Evolutionary conservation across 2,113 vertebrate species (phyloP), one percentile per base, ranked within the genome.

Genomic region (Semnornis frantzii): DNA sequence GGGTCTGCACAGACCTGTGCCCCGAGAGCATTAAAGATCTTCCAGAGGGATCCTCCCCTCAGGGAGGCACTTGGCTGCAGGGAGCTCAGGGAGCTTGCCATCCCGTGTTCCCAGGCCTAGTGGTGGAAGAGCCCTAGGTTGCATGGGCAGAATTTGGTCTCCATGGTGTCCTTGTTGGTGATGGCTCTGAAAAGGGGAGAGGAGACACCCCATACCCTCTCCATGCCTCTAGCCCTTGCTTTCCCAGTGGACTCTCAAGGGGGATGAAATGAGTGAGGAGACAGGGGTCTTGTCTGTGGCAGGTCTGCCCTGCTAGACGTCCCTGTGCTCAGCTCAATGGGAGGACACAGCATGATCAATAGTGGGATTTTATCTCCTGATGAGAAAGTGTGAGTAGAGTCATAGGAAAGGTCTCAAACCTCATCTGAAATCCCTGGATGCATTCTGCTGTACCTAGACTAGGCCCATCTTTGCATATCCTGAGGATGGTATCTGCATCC

Each of bases 1-100:
- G 19, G 20, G 21, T 12, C 52, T 69, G 60, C 60, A 18, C 0
- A 7, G 42, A 60, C 33, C 8, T 70, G n/a, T 69, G 44, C 62
- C 62, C 55, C 27, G 15, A 3, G 9, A 39, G 63, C 12, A 60
- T 85, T 77, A 54, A 39, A 59, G 30, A 54, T 54, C 31, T 85
- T 57, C 39, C 1, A 2, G 64, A 52, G 13, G 42, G 72, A 27
- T 27, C 25, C 11, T 81, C 34, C 50, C 48, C 42, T n/a, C 48
- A 50, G 10, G 31, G 34, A 37, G 8, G 8, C 19, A 44, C 8
- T 8, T 54, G 0, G 0, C 20, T 27, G 21, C 16, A 60, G 44
- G 37, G 30, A 46, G 7, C 0, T 0, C 30, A 18, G 60, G 25
- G 39, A 80, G 18, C 11, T 55, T 31, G 42, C 0, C 0, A 30